These are phyloP conservation scores for Enteromius paludinosus DNA, from an alignment of 2,797 vertebrate genomes.

Conservation along the genomic window DNA sequence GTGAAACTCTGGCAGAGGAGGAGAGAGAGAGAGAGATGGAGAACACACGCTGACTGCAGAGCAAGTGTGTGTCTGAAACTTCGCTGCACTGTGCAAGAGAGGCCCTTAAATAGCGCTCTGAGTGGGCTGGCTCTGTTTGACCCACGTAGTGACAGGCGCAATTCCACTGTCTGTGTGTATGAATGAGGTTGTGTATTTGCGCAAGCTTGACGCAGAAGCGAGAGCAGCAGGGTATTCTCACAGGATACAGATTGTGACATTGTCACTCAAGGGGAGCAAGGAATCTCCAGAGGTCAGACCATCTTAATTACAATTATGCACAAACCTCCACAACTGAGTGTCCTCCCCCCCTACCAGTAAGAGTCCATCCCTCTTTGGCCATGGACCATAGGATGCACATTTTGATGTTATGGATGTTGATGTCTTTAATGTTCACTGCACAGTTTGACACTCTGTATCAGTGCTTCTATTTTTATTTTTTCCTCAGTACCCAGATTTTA, in stretches of 20 bases:
- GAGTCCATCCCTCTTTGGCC: not conserved
- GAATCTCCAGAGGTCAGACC: constrained; percentile 17
- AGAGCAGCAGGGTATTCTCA: constrained; percentile 41
- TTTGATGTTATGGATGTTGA: constrained; percentile 12
- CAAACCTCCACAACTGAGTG: constrained; percentile 10
- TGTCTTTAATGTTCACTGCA: constrained; percentile 7
- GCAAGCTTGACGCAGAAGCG: constrained; percentile 55
- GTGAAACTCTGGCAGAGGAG: constrained; percentile 47
- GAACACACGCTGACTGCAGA: constrained; percentile 56
- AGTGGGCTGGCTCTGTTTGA: constrained; percentile 57
- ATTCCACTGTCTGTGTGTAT: constrained; percentile 31
- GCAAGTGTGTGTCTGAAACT: constrained; percentile 57
- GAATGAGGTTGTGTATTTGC: constrained; percentile 40
- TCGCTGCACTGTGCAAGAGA: constrained; percentile 50
- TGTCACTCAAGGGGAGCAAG: constrained; percentile 25
- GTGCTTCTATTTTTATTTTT: not conserved
- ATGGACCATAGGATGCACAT: not conserved
- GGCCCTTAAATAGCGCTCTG: constrained; percentile 55
- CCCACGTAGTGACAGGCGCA: constrained; percentile 39
- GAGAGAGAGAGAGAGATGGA: constrained; percentile 42
- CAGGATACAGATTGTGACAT: constrained; percentile 53
- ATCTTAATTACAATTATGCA: constrained; percentile 29
- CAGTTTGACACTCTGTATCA: not conserved
- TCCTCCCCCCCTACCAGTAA: not conserved
- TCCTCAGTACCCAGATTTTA: not conserved